Base-by-base conservation (phyloP, 1,140 invertebrate genomes). In the Cydia amplana region DNA sequence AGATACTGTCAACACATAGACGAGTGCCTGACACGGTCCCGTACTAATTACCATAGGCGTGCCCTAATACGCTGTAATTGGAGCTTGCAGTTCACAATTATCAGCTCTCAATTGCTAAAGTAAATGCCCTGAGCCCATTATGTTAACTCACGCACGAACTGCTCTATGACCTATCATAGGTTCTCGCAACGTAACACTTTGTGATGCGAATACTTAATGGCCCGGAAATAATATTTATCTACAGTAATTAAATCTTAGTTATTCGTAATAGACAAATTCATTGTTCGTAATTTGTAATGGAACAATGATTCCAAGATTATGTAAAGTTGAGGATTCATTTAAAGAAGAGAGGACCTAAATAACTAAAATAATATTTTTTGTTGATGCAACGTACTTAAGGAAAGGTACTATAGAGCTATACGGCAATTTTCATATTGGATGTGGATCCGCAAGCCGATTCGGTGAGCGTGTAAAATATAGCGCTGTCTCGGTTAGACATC, bases 111-210 rank as follows among this genome's bases (percentile, higher is more conserved):
- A 70, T 70, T 70, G 65, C 65, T 70, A 40, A 70, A 70, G 65
- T 43, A 70, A 70, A 70, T 70, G 65, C 65, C n/a, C 32, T 36
- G 65, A 70, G 32, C 65, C 18, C 65, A 70, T 70, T 70, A 70
- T 70, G 36, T 70, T 36, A 70, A 70, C 65, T 43, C 65, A 36
- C 65, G 65, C 65, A 70, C 65, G 28, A 70, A 40, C n/a, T 36
- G 65, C 65, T 36, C 65, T 67, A n/a, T 60, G 55, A 60, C 55
- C 65, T 70, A 70, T 18, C 32, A 70, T 18, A 36, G 65, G 65
- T 70, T 70, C 36, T 70, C 65, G 65, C 10, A 60, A 10, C 9
- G 55, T 60, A 60, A 51, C 49, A 60, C 55, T 20, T n/a, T 23
- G 18, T 60, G 51, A 60, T 60, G 20, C 18, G 55, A 60, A 60